Percentiles rank a stretch among this genome's conserved stretches.
Evolutionary conservation across 1,140 invertebrate genomes (phyloP).

Genomic region (Sesamia nonagrioides): DNA sequence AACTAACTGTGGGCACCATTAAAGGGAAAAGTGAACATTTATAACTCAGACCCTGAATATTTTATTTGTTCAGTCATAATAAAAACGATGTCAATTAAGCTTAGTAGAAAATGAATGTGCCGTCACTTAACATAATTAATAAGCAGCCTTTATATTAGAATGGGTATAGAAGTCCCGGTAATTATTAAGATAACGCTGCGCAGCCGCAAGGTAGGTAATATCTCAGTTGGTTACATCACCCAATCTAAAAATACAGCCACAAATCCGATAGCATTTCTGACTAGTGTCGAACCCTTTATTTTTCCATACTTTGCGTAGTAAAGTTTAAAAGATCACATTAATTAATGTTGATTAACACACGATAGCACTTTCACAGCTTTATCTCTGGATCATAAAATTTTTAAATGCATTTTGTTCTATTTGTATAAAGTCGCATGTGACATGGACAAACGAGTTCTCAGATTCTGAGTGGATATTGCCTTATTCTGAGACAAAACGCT

Average conservation of each 20-base stretch:
- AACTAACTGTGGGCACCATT: slow-evolving; percentile 76
- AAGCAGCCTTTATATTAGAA: slow-evolving; percentile 9
- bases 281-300: slow-evolving; percentile 27
- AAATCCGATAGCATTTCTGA: slow-evolving; percentile 26
- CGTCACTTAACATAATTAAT: slow-evolving; percentile 63
- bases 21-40: slow-evolving; percentile 80
- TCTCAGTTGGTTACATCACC: slow-evolving; percentile 9
- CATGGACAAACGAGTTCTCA: slow-evolving; percentile 68
- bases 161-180: not conserved
- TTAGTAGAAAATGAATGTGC: slow-evolving; percentile 71
- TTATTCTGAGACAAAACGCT: slow-evolving; percentile 66
- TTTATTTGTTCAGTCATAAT: slow-evolving; percentile 83
- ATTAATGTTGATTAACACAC: slow-evolving; percentile 54
- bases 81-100: slow-evolving; percentile 81
- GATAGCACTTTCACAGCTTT: slow-evolving; percentile 47
- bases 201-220: not conserved
- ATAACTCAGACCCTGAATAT: slow-evolving; percentile 74
- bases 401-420: slow-evolving; percentile 60
- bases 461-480: slow-evolving; percentile 64
- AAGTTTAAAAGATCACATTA: slow-evolving; percentile 42
- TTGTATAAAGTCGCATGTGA: slow-evolving; percentile 58
- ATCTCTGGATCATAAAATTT: slow-evolving; percentile 57
- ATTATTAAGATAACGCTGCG: slow-evolving; percentile 16
- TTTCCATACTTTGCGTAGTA: slow-evolving; percentile 37
- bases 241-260: slow-evolving; percentile 19